These are phyloP conservation scores for Cephonodes hylas DNA, from an alignment of 2,888 invertebrate genomes.

Conservation along the genomic window DNA sequence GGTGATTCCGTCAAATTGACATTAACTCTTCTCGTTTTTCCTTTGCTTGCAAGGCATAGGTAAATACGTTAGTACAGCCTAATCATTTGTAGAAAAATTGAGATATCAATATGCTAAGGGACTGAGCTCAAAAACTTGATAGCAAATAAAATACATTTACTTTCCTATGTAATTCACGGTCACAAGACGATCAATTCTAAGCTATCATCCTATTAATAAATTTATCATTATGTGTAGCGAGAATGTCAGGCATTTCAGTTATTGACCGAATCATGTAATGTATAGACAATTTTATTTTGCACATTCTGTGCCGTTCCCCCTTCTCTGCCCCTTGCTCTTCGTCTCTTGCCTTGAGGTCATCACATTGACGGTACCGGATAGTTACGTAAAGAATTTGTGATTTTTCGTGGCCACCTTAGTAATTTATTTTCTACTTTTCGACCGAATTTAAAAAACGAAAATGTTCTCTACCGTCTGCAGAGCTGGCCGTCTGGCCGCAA, in stretches of 20 bases:
- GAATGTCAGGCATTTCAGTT: not conserved
- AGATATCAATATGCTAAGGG: no score
- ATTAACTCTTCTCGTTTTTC: not conserved
- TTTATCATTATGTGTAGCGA: not conserved
- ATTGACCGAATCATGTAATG: not conserved
- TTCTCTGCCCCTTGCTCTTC: not conserved
- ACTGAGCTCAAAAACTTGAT: no score
- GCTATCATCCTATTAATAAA: not conserved
- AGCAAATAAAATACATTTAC: no score
- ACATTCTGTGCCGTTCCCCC: not conserved
- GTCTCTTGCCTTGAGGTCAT: not conserved
- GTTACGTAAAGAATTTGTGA: slow-evolving; percentile 62
- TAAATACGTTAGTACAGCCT: no score
- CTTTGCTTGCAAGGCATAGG: not conserved
- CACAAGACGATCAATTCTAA: no score
- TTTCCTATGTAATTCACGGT: no score
- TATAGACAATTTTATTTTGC: not conserved
- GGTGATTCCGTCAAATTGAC: not conserved
- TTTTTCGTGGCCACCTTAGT: slow-evolving; percentile 44
- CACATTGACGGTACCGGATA: slow-evolving; percentile 37
- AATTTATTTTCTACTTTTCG: slow-evolving; percentile 48
- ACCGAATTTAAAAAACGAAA: slow-evolving; percentile 55
- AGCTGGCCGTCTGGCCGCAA: slow-evolving; percentile 75
- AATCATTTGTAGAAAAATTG: no score
- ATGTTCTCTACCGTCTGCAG: slow-evolving; percentile 79